Evolutionary conservation across 1,140 invertebrate genomes (phyloP).

Genomic region (Argopecten irradians): DNA sequence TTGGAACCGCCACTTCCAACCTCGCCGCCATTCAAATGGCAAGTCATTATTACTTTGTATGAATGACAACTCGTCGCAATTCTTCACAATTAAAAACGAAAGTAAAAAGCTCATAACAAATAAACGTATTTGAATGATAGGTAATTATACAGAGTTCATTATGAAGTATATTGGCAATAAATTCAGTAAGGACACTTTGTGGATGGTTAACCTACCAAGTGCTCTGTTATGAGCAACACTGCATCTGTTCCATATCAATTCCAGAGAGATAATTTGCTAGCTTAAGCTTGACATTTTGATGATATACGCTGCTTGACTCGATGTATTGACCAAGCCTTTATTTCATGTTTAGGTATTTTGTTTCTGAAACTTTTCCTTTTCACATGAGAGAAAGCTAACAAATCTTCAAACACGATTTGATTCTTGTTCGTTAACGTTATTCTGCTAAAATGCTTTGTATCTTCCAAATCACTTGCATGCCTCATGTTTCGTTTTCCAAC

Average conservation of each 20-base stretch:
- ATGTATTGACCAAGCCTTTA: no score
- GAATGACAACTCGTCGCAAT: background rate
- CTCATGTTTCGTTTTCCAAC: background rate
- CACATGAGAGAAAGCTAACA: background rate
- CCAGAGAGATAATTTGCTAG: no score
- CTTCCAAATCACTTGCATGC: background rate
- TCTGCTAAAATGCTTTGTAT: background rate
- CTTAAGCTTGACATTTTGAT: no score
- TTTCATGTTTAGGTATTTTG: background rate
- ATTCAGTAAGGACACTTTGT: background rate
- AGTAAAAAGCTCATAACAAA: slow-evolving; percentile 18
- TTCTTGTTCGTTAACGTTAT: background rate
- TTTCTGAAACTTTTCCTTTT: background rate
- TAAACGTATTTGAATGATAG: background rate
- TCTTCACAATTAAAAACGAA: background rate
- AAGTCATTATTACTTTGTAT: slow-evolving; percentile 11
- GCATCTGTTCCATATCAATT: no score
- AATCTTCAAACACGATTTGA: background rate
- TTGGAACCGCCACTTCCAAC: background rate
- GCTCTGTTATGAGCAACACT: no score
- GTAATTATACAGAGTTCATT: background rate
- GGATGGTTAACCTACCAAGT: background rate
- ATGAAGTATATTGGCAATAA: background rate
- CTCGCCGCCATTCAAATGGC: background rate
- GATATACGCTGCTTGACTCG: no score